These are phyloP conservation scores for Cuculus canorus DNA, from an alignment of 2,797 vertebrate species.

Conservation along the genomic window DNA sequence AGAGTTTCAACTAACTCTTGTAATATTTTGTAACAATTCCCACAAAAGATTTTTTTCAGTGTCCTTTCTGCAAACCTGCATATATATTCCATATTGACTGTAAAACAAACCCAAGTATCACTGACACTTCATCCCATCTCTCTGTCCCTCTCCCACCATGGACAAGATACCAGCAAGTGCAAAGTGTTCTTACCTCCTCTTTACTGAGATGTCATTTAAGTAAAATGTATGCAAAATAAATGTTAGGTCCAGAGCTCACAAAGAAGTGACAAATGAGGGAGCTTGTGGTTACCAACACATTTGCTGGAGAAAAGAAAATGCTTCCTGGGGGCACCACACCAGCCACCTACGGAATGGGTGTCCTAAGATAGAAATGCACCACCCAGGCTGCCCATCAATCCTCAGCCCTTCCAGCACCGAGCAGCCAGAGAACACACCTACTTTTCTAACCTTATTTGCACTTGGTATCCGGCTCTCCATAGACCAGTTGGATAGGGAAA, in stretches of 20 bases:
- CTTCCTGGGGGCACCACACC: not conserved
- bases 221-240: not conserved
- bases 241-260: not conserved
- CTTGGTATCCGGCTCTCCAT: not conserved
- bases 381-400: not conserved
- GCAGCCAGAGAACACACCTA: not conserved
- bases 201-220: not conserved
- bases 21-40: not conserved
- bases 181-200: not conserved
- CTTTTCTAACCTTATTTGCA: not conserved
- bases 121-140: not conserved
- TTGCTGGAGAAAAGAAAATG: not conserved
- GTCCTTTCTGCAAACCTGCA: not conserved
- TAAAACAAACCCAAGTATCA: not conserved
- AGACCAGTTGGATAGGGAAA: not conserved
- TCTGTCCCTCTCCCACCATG: not conserved
- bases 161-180: not conserved
- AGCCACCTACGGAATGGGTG: rapidly evolving
- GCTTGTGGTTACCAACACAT: not conserved
- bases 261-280: not conserved
- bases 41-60: not conserved
- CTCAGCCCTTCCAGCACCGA: not conserved
- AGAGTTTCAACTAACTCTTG: not conserved
- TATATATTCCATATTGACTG: not conserved
- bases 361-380: not conserved